Conservation (phyloP, 1,140 invertebrate genomes). For the Heliconius congener region DNA sequence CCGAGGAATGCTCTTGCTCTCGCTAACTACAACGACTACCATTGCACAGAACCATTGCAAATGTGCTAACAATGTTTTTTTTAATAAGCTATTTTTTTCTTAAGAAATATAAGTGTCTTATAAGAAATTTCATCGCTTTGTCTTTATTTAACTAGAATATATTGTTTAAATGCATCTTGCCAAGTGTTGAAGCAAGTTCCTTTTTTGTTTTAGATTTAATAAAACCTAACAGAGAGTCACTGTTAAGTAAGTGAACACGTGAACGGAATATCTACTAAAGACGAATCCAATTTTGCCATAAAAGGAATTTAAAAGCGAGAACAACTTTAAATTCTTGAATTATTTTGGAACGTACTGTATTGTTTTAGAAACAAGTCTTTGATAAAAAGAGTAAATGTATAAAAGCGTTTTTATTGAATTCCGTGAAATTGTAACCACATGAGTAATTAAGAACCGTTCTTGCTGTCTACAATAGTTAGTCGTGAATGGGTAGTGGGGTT, state of each 20-base stretch:
- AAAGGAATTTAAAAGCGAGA: constrained; percentile 10
- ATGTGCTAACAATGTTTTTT: constrained; percentile 65
- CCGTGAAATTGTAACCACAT: not conserved
- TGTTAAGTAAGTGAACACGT: constrained; percentile 6
- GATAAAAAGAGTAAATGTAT: not conserved
- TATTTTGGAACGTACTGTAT: constrained; percentile 1
- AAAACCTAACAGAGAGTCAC: not conserved
- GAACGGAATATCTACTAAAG: constrained; percentile 6
- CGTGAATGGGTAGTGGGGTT: constrained; percentile 49
- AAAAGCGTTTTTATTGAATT: not conserved
- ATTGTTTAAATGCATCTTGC: constrained; percentile 11
- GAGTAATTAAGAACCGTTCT: constrained; percentile 32
- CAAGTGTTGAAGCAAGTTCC: not conserved
- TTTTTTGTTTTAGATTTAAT: constrained; percentile 13
- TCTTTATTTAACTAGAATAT: not conserved
- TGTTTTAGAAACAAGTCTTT: not conserved
- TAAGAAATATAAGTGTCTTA: not conserved
- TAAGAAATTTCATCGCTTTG: not conserved
- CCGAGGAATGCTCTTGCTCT: constrained; percentile 72
- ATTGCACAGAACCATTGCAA: constrained; percentile 60
- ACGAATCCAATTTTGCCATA: constrained; percentile 5
- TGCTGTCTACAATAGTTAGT: constrained; percentile 22
- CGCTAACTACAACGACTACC: constrained; percentile 56
- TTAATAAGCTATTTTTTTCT: not conserved
- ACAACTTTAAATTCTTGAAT: not conserved